Base-by-base conservation (phyloP, 2,113 vertebrate genomes). In the Puma concolor region DNA sequence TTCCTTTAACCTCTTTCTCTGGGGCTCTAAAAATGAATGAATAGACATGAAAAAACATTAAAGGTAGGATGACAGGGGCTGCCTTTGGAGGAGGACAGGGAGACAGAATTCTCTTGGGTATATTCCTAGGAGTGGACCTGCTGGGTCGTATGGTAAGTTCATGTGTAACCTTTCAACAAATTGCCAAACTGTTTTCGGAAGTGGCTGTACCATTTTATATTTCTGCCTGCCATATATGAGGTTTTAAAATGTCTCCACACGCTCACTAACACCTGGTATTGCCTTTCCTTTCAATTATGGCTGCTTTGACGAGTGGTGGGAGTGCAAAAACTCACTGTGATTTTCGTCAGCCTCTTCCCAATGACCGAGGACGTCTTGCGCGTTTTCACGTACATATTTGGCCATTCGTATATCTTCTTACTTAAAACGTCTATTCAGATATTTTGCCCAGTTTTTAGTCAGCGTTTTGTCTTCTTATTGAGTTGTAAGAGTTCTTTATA, bases 1-100 rank as follows among this genome's bases (percentile, higher is more conserved):
- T 97, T 80, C 27, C 50, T 87, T 80, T 94, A 82, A 12, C 31
- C 41, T 83, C 13, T 91, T 91, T 71, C 69, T 93, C 19, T 85
- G 64, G 27, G 12, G n/a, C 15, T 69, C 33, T 64, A 54, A n/a
- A 84, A 86, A 36, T 71, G 4, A 66, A 41, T 50, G 52, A 91
- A 90, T 16, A 69, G 4, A 50, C 29, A 4, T 54, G 19, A 33
- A 44, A 82, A 76, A 48, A 8, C 10, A 91, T 38, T 23, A 16
- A 82, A 66, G 4, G 23, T 23, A 60, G 21, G 13, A 31, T 27
- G 63, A 48, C 21, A 52, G 38, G 16, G 25, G 14, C 29, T 89
- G 11, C 2, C 5, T 15, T 8, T 50, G 50, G 54, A 66, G n/a
- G n/a, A 88, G n/a, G 57, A 81, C 8, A 2, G 27, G 29, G 4